phyloP scores from a whole-genome alignment of 2,888 invertebrate species.

The Biston betularia region DNA sequence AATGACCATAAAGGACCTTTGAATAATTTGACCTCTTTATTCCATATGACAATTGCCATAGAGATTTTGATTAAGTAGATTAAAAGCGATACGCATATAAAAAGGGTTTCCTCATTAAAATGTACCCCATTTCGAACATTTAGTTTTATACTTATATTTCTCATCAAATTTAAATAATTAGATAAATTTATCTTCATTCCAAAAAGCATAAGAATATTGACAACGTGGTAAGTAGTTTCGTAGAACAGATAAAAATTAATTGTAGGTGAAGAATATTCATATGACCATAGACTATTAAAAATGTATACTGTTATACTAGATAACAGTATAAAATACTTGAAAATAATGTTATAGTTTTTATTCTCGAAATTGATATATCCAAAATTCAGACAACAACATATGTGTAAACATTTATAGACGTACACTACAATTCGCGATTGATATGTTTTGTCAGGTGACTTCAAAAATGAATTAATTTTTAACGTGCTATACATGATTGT shows the following conservation, averaged over 20 bases:
- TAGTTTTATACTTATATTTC: background rate
- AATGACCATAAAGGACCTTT: background rate
- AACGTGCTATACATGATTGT: background rate
- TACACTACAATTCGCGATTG: background rate
- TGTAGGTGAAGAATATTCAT: background rate
- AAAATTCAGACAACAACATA: slow-evolving; percentile 9
- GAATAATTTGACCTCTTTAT: background rate
- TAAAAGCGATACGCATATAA: background rate
- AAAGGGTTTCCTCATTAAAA: background rate
- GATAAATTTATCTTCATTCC: background rate
- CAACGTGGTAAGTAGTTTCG: background rate
- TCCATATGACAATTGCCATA: background rate
- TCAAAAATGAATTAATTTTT: background rate
- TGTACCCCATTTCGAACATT: background rate
- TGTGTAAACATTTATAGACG: background rate
- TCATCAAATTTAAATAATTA: background rate
- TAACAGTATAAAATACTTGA: background rate
- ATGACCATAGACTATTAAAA: background rate
- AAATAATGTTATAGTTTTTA: background rate
- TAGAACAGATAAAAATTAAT: background rate
- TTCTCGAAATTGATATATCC: slow-evolving; percentile 9
- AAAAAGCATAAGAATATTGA: background rate
- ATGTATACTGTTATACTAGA: background rate
- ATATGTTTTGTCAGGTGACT: background rate
- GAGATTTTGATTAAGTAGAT: background rate